Evolutionary conservation across 23 tunicate species (phyloP).

Genomic region (Aplidium turbinatum): DNA sequence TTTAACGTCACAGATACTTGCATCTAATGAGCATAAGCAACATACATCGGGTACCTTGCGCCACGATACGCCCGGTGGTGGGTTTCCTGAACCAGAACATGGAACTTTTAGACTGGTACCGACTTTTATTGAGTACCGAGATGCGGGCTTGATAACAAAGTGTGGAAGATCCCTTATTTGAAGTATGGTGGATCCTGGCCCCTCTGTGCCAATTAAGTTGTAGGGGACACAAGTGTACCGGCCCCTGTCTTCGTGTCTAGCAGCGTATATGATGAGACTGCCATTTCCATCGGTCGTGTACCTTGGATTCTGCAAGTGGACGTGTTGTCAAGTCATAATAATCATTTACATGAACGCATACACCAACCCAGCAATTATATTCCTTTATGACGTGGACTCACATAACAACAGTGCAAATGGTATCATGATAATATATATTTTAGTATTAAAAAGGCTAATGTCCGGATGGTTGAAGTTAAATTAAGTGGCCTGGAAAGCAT

Average conservation of each 20-base stretch:
- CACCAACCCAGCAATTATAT: too few species aligned
- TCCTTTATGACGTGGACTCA: too few species aligned
- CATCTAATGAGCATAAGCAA: too few species aligned
- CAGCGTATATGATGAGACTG: slow-evolving; percentile 47
- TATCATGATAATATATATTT: too few species aligned
- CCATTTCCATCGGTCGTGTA: slow-evolving; percentile 43
- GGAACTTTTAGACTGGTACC: slow-evolving; percentile 51
- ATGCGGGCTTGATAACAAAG: slow-evolving; percentile 37
- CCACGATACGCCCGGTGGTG: slow-evolving; percentile 63
- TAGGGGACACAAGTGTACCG: slow-evolving; percentile 70
- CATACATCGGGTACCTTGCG: too few species aligned
- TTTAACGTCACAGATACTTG: too few species aligned
- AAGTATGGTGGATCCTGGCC: slow-evolving; percentile 22
- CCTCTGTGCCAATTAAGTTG: slow-evolving; percentile 54
- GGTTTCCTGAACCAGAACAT: slow-evolving; percentile 65
- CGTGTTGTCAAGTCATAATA: too few species aligned
- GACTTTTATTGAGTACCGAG: slow-evolving; percentile 26
- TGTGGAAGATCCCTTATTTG: slow-evolving; percentile 56
- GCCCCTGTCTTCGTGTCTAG: slow-evolving; percentile 41
- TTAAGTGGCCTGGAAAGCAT: too few species aligned
- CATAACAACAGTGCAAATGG: too few species aligned
- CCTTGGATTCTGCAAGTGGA: slow-evolving; percentile 32
- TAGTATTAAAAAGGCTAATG: too few species aligned
- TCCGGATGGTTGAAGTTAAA: too few species aligned
- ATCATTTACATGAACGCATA: too few species aligned